These are phyloP conservation scores for Haliaeetus leucogaster DNA, from an alignment of 2,113 vertebrate species.

Conservation along the genomic window DNA sequence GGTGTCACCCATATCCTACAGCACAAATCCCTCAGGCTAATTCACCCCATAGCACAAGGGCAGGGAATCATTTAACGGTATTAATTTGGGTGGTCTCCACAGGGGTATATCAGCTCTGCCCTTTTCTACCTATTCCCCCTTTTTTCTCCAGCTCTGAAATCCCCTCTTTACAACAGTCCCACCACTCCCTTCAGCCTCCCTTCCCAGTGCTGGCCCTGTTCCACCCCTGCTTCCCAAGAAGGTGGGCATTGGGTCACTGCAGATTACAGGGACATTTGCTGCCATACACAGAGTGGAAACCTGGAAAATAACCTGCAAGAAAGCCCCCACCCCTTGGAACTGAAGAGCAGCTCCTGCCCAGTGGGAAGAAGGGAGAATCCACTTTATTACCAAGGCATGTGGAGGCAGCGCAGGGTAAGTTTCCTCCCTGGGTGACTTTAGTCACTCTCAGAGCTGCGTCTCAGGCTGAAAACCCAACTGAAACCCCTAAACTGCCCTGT, in stretches of 20 bases:
- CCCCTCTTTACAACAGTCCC: not conserved
- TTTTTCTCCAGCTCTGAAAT: not conserved
- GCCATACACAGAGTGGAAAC: fast-evolving
- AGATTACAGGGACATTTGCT: fast-evolving
- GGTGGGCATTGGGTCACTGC: fast-evolving
- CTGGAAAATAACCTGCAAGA: not conserved
- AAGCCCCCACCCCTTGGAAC: not conserved
- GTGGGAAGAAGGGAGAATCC: not conserved
- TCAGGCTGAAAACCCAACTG: fast-evolving
- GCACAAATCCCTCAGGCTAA: not conserved
- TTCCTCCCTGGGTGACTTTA: too few species aligned
- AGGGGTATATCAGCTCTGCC: fast-evolving
- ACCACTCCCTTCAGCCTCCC: not conserved
- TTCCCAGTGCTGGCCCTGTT: fast-evolving
- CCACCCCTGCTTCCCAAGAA: fast-evolving
- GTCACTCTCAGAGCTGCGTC: not conserved
- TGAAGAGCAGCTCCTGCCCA: not conserved
- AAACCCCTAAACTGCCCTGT: too few species aligned
- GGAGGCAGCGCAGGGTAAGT: not conserved
- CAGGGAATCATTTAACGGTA: fast-evolving
- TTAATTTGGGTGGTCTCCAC: fast-evolving
- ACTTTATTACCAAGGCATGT: fast-evolving
- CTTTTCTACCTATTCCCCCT: fast-evolving
- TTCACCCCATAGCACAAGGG: not conserved
- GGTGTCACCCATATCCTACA: fast-evolving